phyloP scores from a whole-genome alignment of 2,797 vertebrate species.

The Urocyon cinereoargenteus region DNA sequence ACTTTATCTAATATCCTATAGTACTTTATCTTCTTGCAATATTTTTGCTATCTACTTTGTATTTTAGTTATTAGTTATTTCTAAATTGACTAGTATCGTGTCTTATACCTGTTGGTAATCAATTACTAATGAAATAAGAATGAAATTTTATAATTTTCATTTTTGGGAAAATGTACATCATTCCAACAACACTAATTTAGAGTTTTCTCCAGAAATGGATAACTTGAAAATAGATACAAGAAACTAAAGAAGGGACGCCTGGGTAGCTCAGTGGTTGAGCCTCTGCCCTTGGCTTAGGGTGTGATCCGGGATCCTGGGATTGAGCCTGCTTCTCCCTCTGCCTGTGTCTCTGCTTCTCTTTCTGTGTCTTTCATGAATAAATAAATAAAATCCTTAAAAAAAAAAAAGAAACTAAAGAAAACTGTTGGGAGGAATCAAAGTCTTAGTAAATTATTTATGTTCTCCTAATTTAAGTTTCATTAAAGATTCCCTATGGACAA shows the following conservation, averaged over 20 bases:
- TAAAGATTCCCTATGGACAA: neutral
- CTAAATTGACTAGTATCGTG: neutral
- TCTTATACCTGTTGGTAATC: neutral
- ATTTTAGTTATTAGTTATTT: neutral
- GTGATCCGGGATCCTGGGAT: too few relatives aligned
- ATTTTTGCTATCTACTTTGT: neutral
- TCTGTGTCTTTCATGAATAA: too few relatives aligned
- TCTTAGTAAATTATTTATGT: neutral
- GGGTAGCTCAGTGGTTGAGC: too few relatives aligned
- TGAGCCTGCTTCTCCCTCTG: too few relatives aligned
- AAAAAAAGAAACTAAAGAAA: neutral
- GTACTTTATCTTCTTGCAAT: neutral
- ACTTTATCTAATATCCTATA: neutral
- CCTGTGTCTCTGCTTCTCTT: too few relatives aligned
- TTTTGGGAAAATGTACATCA: neutral
- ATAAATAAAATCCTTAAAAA: too few relatives aligned
- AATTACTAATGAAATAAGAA: neutral
- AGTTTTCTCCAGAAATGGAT: neutral
- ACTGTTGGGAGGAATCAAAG: neutral
- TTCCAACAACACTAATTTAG: neutral
- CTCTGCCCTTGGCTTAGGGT: too few relatives aligned
- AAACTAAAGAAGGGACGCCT: neutral
- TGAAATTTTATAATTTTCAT: neutral
- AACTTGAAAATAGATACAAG: neutral
- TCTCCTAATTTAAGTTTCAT: neutral